Evolutionary conservation across 2,797 vertebrate species (phyloP), one percentile per base, ranked within the genome.

Genomic region (Pseudochromis fuscus): DNA sequence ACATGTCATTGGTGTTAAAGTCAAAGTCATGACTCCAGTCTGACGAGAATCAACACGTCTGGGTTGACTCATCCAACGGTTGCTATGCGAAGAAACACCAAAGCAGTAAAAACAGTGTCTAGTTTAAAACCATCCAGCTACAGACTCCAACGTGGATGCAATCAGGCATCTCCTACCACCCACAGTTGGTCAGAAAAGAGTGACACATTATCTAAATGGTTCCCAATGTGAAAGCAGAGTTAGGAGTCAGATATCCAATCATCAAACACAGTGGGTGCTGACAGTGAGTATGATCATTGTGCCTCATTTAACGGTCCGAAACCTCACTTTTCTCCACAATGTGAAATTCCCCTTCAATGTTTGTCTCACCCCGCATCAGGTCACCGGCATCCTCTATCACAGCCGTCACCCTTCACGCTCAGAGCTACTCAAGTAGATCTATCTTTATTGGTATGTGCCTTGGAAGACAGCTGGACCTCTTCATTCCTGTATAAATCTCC

Each of bases 401-500:
- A 24, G n/a, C 38, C 15, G 49, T 76, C 81, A 77, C 62, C 79
- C 63, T 75, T 59, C 53, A 40, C 33, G 61, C 63, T 73, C 68
- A 67, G 0, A 49, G 38, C 46, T n/a, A 30, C 56, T 79, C n/a
- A 3, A 81, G 79, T 56, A 71, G 64, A 85, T 88, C 81, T 27
- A 65, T 88, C 81, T 84, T 85, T 77, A 87, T 87, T 69, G 81
- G 81, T 49, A 9, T 72, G 85, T 71, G 78, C 71, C 30, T 79
- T 19, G 45, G 74, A 68, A 77, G 84, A 74, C 79, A 80, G 83
- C 85, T 86, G 87, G 79, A 87, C 76, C 77, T 84, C 85, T 63
- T 83, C 46, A 45, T 58, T 73, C 73, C 87, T 84, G 75, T 89
- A 87, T 93, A 94, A 93, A 93, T 94, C 92, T 94, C 89, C 82